Conservation (phyloP, 2,113 vertebrate species). For the Pseudolaguvia tuberculata region DNA sequence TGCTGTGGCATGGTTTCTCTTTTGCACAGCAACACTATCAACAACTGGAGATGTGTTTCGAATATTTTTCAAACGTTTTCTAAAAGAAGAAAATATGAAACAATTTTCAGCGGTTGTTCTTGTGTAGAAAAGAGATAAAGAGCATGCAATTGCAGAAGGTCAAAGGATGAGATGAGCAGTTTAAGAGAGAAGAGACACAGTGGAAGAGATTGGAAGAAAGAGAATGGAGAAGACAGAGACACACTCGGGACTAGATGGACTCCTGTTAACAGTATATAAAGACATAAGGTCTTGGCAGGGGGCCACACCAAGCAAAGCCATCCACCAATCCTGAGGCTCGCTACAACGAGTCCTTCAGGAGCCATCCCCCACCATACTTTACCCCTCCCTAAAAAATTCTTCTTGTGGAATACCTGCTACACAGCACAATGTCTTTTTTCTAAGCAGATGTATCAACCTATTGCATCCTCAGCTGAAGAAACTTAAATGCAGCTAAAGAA, state of each 20-base stretch:
- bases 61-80: slow-evolving; percentile 6
- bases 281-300: slow-evolving; percentile 71
- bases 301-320: slow-evolving; percentile 64
- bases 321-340: slow-evolving; percentile 73
- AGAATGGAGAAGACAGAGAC: slow-evolving; percentile 58
- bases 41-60: slow-evolving; percentile 19
- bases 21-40: slow-evolving; percentile 38
- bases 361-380: slow-evolving; percentile 48
- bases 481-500: slow-evolving; percentile 53
- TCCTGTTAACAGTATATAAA: slow-evolving; percentile 78
- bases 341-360: slow-evolving; percentile 66
- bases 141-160: slow-evolving; percentile 28
- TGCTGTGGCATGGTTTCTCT: slow-evolving; percentile 67
- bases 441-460: slow-evolving; percentile 34
- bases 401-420: slow-evolving; percentile 67
- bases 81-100: slow-evolving; percentile 49
- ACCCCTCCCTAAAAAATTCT: slow-evolving; percentile 50
- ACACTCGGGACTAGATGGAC: slow-evolving; percentile 68
- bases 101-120: slow-evolving; percentile 34
- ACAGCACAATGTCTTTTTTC: slow-evolving; percentile 47
- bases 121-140: slow-evolving; percentile 22
- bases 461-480: slow-evolving; percentile 61
- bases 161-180: slow-evolving; percentile 36
- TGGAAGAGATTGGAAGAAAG: slow-evolving; percentile 44
- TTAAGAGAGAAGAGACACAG: slow-evolving; percentile 21